Evolutionary conservation across 2,888 invertebrate species (phyloP), one percentile per base, ranked within the genome.

Genomic region (Cheilosia vulpina): DNA sequence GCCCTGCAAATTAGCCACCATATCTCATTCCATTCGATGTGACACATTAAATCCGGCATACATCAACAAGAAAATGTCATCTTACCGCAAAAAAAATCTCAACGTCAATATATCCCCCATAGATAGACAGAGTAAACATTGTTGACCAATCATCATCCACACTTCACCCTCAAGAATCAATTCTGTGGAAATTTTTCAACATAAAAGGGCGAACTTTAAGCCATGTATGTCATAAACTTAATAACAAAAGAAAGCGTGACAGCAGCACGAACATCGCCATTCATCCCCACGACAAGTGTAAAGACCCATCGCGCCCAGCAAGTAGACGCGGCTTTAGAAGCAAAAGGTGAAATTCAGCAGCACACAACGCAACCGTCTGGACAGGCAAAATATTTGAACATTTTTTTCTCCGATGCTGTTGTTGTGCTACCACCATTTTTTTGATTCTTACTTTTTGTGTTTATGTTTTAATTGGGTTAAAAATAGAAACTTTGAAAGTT

Each of bases 401-500:
- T 21, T 53, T 45, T 53, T 50, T 43, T 38, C 47, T 52, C 19
- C 17, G 27, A 1, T 27, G 17, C 1, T 15, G 17, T 17, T 17
- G 65, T 50, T 34, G 41, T 34, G 17, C 45, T 62, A 58, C 2
- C 62, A 55, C n/a, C n/a, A n/a, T n/a, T 52, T 41, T 79, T 47
- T 63, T 31, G 71, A 69, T 58, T 38, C 55, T 53, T 72, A 60
- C 65, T 71, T 50, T 83, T 60, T 82, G 47, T 79, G 78, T 78
- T 78, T 80, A 71, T 78, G 60, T 75, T 84, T 84, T 84, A 84
- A 84, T 84, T 84, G 79, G 84, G 80, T 84, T 84, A 80, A 84
- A 84, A 84, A 84, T 84, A 84, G 84, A 84, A 84, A 84, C 80
- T 84, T 84, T 79, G 63, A 84, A 84, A 80, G 68, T 75, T 80